A percentile compares a stretch with the other conserved stretches of the same genome.
Conservation (phyloP, 2,888 invertebrate genomes). For the Cataglyphis albicans region DNA sequence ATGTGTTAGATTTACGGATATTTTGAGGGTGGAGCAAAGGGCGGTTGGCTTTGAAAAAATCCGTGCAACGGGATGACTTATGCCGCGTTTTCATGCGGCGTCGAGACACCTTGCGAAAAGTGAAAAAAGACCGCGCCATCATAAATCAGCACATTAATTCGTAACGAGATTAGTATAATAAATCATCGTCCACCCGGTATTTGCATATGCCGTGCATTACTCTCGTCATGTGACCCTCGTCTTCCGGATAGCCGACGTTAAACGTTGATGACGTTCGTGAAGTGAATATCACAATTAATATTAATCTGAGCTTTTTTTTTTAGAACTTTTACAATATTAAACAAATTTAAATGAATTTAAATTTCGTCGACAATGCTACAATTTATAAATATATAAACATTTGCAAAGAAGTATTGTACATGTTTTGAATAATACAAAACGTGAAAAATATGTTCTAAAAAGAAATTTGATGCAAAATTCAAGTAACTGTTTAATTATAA, state of each 20-base stretch:
- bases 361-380: background rate
- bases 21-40: background rate
- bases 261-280: conserved; percentile 53
- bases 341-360: background rate
- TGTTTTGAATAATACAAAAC: background rate
- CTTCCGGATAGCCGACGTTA: conserved; percentile 44
- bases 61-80: conserved; percentile 51
- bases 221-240: conserved; percentile 60
- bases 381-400: background rate
- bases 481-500: background rate
- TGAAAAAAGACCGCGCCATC: conserved; percentile 53
- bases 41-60: conserved; percentile 46
- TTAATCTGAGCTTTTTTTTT: conserved; percentile 20
- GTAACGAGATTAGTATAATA: conserved; percentile 71
- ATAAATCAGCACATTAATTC: conserved; percentile 71
- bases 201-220: conserved; percentile 47
- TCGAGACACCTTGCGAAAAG: conserved; percentile 45
- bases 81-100: conserved; percentile 44
- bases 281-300: conserved; percentile 58
- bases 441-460: background rate
- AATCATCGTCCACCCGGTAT: conserved; percentile 62
- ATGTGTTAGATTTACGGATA: conserved; percentile 48
- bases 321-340: background rate
- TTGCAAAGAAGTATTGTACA: background rate
- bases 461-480: background rate